Base-by-base conservation (phyloP, 2,888 invertebrate genomes). In the Epistrophella euchroma region DNA sequence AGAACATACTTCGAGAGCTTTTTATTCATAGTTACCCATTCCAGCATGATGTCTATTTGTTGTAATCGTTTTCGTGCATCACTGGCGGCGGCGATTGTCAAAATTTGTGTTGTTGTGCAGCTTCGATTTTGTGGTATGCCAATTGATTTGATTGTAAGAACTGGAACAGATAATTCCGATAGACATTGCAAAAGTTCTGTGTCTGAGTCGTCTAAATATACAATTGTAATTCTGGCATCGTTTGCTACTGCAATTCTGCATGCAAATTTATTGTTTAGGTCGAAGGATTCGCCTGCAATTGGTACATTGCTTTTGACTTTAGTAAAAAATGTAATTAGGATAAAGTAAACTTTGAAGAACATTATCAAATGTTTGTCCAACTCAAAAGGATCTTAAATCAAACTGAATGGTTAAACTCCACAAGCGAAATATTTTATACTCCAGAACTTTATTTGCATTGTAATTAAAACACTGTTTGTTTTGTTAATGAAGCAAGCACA, bases 1-100 rank as follows among this genome's bases (percentile, higher is more conserved):
- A 91, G 90, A 5, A 90, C 52, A 82, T 91, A 91, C 62, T 90
- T 90, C 37, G 91, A 91, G 2, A 87, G 74, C 6, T 90, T 89
- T n/a, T 90, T 91, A 5, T 62, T 66, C 15, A 17, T 35, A 25
- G 22, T 50, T 11, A 62, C 25, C 52, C 50, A 50, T 28, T 4
- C 35, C 2, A 73, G 9, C 25, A 45, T 52, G 0, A 6, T 25
- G 28, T 35, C 50, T 6, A 81, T 56, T 32, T 70, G 45, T 47
- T 35, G 2, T n/a, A 81, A 19, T 17, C 55, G 22, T n/a, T 55
- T 22, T 6, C 17, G 15, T 1, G 45, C n/a, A 5, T 37, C 17
- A 10, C 1, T 22, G 0, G 17, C 45, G 1, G 81, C 17, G 0
- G 17, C 45, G 1, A 85, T 50, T 55, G 85, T 68, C 28, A 85